Conservation (phyloP, 2,888 invertebrate species). For the Ptychoptera albimana region DNA sequence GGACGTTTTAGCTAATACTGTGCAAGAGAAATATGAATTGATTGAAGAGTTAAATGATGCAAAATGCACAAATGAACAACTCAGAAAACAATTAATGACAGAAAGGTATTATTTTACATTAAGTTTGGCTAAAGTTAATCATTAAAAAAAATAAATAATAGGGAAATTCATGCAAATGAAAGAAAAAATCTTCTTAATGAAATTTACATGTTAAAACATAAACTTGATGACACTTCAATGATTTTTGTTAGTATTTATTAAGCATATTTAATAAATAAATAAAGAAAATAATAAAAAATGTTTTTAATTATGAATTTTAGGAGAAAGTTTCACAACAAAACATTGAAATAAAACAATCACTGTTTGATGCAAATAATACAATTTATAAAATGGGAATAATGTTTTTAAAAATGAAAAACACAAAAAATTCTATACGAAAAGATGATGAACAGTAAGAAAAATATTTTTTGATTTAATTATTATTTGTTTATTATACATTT, state of each 20-base stretch:
- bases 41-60: constrained; percentile 19
- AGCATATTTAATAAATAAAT: background rate
- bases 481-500: too few relatives aligned
- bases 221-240: background rate
- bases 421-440: background rate
- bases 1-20: constrained; percentile 18
- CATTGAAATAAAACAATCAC: constrained; percentile 11
- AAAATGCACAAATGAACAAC: constrained; percentile 16
- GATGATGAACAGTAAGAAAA: too few relatives aligned
- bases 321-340: constrained; percentile 14
- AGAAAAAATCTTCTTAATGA: constrained; percentile 5
- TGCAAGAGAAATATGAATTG: constrained; percentile 21
- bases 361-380: constrained; percentile 17
- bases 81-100: constrained; percentile 17
- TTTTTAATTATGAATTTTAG: constrained; percentile 8
- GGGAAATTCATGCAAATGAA: constrained; percentile 5
- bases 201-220: background rate
- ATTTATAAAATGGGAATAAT: constrained; percentile 18
- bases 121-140: too few relatives aligned
- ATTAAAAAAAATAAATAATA: background rate
- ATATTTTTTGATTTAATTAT: too few relatives aligned
- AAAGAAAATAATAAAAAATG: background rate
- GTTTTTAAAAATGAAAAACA: constrained; percentile 15
- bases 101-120: constrained; percentile 17
- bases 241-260: background rate